A percentile compares a stretch with the other conserved stretches of the same genome.
Evolutionary conservation across 2,113 vertebrate genomes (phyloP).

Genomic region (Hassar affinis): DNA sequence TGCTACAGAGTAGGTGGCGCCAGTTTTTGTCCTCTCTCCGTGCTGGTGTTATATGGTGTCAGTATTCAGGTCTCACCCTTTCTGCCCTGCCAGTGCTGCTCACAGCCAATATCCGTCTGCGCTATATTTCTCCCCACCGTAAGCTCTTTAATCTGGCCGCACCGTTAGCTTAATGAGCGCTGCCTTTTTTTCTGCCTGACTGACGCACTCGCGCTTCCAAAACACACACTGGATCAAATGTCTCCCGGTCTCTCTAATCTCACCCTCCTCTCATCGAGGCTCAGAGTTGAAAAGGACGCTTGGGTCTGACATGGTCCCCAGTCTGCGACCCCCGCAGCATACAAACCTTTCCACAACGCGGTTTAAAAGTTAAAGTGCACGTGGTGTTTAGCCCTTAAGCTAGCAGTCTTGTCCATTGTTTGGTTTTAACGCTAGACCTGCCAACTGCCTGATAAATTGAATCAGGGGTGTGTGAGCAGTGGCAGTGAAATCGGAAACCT

Average conservation of each 20-base stretch:
- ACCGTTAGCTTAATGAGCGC: conserved; percentile 72
- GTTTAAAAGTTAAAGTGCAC: conserved; percentile 7
- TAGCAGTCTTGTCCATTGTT: neutral
- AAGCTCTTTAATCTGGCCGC: conserved; percentile 73
- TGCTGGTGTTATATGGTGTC: conserved; percentile 44
- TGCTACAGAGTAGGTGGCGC: neutral
- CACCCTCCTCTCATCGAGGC: conserved; percentile 48
- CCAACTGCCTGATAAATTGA: neutral
- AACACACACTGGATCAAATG: conserved; percentile 67
- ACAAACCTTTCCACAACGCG: conserved; percentile 6
- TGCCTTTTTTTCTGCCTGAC: conserved; percentile 60
- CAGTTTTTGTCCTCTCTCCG: neutral
- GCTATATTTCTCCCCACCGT: conserved; percentile 68
- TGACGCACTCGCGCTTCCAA: conserved; percentile 58
- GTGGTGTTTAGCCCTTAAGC: neutral
- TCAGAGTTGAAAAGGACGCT: conserved; percentile 63
- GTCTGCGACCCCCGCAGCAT: neutral
- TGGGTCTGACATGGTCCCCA: neutral
- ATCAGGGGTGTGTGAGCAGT: neutral
- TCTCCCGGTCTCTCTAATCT: conserved; percentile 51
- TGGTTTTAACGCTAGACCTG: neutral
- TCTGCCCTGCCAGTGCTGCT: conserved; percentile 65
- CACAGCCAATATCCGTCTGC: conserved; percentile 73
- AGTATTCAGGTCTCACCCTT: conserved; percentile 62
- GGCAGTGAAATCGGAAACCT: neutral